A percentile compares a stretch with the other conserved stretches of the same genome.
Evolutionary conservation across 2,888 invertebrate species (phyloP).

Genomic region (Listrodromus nycthemerus): DNA sequence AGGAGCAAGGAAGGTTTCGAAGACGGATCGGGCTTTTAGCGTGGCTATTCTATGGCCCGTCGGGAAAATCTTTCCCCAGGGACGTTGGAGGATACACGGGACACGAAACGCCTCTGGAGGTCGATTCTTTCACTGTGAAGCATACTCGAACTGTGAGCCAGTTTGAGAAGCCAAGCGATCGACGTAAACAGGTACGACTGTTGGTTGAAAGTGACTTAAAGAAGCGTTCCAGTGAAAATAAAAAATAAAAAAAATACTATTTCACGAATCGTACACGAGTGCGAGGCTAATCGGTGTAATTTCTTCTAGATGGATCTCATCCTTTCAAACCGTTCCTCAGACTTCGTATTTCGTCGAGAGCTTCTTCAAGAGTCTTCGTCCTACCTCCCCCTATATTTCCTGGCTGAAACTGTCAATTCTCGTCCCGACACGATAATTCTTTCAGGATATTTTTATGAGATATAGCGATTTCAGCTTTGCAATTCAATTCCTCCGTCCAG

Average conservation of each 20-base stretch:
- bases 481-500: constrained; percentile 45
- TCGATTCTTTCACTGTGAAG: constrained; percentile 28
- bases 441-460: constrained; percentile 28
- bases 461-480: constrained; percentile 30
- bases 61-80: constrained; percentile 28
- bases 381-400: background rate
- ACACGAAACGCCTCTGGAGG: constrained; percentile 24
- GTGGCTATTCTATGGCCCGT: constrained; percentile 29
- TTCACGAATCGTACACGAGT: constrained; percentile 14
- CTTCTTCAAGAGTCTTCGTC: constrained; percentile 22
- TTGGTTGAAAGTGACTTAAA: constrained; percentile 4
- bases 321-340: constrained; percentile 1
- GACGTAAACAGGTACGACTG: constrained; percentile 49
- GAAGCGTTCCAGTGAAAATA: constrained; percentile 49
- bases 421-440: constrained; percentile 24
- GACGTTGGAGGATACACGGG: constrained; percentile 1
- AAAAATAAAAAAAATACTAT: constrained; percentile 14
- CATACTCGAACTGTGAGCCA: constrained; percentile 13
- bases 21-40: constrained; percentile 52
- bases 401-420: background rate
- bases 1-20: constrained; percentile 26
- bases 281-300: constrained; percentile 27
- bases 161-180: constrained; percentile 47
- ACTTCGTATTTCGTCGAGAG: constrained; percentile 25
- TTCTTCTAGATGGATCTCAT: constrained; percentile 22